These are phyloP conservation scores for Coelopa pilipes DNA, from an alignment of 2,888 invertebrate species.

Conservation along the genomic window DNA sequence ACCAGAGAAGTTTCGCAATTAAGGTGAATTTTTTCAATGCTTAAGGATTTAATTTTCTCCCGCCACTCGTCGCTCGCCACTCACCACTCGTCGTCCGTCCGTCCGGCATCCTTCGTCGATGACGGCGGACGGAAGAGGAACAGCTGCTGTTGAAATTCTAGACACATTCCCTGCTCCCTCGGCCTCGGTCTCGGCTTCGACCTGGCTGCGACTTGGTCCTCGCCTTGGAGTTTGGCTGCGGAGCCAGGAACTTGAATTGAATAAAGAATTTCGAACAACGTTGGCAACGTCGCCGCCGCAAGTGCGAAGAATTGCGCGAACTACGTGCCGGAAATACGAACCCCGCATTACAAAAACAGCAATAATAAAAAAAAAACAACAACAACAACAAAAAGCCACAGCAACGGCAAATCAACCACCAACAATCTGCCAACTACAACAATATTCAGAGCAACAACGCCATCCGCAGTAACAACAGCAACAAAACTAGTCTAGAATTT, in stretches of 20 bases:
- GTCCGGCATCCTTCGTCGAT: too few relatives aligned
- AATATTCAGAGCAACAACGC: too few relatives aligned
- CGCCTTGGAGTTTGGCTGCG: neutral
- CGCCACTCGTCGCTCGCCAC: too few relatives aligned
- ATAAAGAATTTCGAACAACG: conserved; percentile 3
- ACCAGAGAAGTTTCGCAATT: too few relatives aligned
- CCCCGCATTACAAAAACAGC: neutral
- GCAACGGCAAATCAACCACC: too few relatives aligned
- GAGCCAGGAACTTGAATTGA: neutral
- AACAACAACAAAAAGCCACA: too few relatives aligned
- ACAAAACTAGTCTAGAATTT: neutral
- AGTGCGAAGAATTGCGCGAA: conserved; percentile 23
- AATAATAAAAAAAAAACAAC: neutral
- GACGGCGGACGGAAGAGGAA: too few relatives aligned
- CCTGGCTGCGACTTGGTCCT: too few relatives aligned
- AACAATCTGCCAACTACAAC: too few relatives aligned
- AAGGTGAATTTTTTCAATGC: too few relatives aligned
- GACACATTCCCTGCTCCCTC: neutral
- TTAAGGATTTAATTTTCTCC: too few relatives aligned
- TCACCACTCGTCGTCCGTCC: too few relatives aligned
- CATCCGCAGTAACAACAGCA: neutral
- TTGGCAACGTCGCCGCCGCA: conserved; percentile 10
- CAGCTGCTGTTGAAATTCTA: neutral
- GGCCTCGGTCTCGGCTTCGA: neutral
- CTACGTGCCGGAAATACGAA: conserved; percentile 17